These are phyloP conservation scores for Paradoxurus hermaphroditus DNA, from an alignment of 2,113 vertebrate genomes.

Conservation along the genomic window DNA sequence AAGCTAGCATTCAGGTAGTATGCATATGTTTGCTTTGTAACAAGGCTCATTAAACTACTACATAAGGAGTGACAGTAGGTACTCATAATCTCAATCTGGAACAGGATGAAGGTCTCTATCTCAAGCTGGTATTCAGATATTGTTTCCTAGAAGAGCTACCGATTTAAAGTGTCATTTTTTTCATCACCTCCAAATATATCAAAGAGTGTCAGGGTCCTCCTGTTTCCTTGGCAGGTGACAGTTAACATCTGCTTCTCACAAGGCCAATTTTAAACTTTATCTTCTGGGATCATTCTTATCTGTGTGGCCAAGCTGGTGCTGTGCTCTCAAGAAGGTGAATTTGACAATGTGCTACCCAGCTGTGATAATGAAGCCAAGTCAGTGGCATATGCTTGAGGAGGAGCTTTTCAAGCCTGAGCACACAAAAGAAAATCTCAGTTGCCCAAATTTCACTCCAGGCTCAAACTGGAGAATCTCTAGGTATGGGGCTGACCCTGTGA, in stretches of 20 bases:
- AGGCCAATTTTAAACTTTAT: constrained; percentile 43
- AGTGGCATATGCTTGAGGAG: neutral
- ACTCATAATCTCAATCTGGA: neutral
- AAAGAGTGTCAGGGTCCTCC: constrained; percentile 28
- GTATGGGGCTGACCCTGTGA: neutral
- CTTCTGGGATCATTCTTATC: constrained; percentile 62
- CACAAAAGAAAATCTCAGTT: neutral
- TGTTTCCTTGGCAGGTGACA: constrained; percentile 55
- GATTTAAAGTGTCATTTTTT: constrained; percentile 59
- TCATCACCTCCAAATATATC: constrained; percentile 65
- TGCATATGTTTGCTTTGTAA: neutral
- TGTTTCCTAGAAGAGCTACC: constrained; percentile 31
- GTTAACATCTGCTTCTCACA: constrained; percentile 54
- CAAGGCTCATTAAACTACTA: neutral
- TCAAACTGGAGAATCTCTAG: neutral
- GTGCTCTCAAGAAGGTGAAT: constrained; percentile 44
- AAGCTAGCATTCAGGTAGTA: neutral
- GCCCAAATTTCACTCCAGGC: neutral
- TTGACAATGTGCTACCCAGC: constrained; percentile 35
- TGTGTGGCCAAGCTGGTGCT: neutral
- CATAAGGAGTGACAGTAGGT: neutral
- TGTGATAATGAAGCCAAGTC: constrained; percentile 23
- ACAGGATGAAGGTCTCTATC: neutral
- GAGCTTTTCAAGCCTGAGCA: neutral
- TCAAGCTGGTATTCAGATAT: neutral